Evolutionary conservation across 2,113 vertebrate genomes (phyloP), one percentile per base, ranked within the genome.

Genomic region (Gallinago paraguaiae): DNA sequence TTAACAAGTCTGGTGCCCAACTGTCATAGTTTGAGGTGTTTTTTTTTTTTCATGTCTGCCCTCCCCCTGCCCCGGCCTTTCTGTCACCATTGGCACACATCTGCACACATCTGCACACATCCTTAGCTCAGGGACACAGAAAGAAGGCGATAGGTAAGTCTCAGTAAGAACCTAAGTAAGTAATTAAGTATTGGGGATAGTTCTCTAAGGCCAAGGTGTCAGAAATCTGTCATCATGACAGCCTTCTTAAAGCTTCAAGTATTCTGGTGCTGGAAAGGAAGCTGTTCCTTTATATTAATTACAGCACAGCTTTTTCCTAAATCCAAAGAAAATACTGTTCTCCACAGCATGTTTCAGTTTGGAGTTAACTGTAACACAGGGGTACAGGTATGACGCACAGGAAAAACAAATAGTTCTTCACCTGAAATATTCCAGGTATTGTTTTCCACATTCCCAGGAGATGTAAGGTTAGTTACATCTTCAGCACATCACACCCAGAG

Each of bases 361-460:
- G 1, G 20, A 88, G 53, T 82, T 82, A 88, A 60, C 11, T 0
- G 0, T 86, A 83, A 72, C n/a, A 39, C 50, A 68, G 64, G 56
- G 54, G n/a, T 75, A 77, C 63, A 80, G 22, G 15, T 91, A 33
- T 39, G 68, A 71, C 50, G 68, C 7, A 2, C 4, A n/a, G 76
- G 56, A 41, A 79, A 74, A 93, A 69, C 37, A 74, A 64, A 60
- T n/a, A 91, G 27, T 41, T 61, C 45, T 57, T 93, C 72, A 84
- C 74, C 80, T 82, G 61, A 91, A 86, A 48, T 78, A 91, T 33
- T 92, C 20, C 61, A 97, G 61, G 54, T 77, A 63, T 68, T 79
- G 67, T 84, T 85, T 92, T 82, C 61, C 84, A 69, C 17, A 3
- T 82, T 78, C 86, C 76, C 53, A 65, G 48, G n/a, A 82, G 46